Evolutionary conservation across 2,113 vertebrate genomes (phyloP), one percentile per base, ranked within the genome.

Genomic region (Vicugna pacos): DNA sequence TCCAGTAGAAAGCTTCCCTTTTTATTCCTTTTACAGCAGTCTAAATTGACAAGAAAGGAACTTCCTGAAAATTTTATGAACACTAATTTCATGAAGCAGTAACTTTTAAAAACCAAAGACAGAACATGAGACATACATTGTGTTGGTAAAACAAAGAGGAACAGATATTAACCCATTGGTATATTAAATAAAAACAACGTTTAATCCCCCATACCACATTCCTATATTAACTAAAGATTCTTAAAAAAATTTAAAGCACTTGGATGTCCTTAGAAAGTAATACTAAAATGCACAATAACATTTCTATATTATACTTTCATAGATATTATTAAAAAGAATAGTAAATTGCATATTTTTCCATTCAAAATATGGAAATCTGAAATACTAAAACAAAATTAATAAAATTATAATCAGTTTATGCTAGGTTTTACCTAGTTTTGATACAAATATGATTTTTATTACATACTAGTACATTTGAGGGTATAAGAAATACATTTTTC

Each of bases 1-100:
- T 97, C 77, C 54, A 93, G 11, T 81, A 95, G 95, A 96, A 89
- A 87, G 50, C 16, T 97, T 79, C 10, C 65, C 30, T 28, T 98
- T 98, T 97, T 81, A 72, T 93, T 87, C 32, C 75, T 48, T 77
- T 60, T 70, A 67, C 70, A 76, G 62, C 69, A 96, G 54, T 87
- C 42, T 95, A 89, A 96, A 48, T 60, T 32, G 81, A 87, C 16
- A 89, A 52, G 35, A 92, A 94, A 95, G 60, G 30, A 94, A 79
- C 35, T 95, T 50, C 12, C 58, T 83, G 87, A 77, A 70, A 90
- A 58, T 69, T 87, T 97, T 35, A 48, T 56, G 19, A 89, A 88
- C 46, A 94, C 30, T 87, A 97, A 91, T 38, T 24, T 73, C 72
- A 90, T 87, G 24, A 89, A 95, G 20, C 7, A 89, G 2, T 81